Percentiles rank a stretch among this genome's conserved stretches.
These are phyloP conservation scores for Anneissia japonica DNA, from an alignment of 35 echinoderm and acorn worm genomes.

Conservation along the genomic window DNA sequence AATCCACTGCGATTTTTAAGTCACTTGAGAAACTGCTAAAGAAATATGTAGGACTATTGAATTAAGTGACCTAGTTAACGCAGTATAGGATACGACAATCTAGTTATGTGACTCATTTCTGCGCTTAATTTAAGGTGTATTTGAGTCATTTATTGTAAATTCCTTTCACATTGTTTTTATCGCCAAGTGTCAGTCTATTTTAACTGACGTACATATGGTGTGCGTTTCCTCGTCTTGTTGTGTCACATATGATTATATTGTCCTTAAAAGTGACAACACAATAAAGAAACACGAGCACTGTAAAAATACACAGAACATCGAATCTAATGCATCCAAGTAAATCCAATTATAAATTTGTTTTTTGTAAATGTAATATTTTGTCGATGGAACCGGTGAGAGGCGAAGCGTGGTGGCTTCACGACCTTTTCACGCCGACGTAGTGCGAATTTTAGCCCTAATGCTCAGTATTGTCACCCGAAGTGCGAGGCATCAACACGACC, in stretches of 20 bases:
- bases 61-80: slow-evolving; percentile 1
- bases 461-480: not conserved
- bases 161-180: not conserved
- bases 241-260: not conserved
- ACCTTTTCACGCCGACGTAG: not conserved
- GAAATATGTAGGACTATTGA: not conserved
- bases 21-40: not conserved
- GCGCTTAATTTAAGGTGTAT: not conserved
- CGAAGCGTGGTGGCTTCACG: not conserved
- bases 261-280: not conserved
- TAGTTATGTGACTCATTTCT: not conserved
- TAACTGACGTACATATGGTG: not conserved
- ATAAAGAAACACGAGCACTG: not conserved
- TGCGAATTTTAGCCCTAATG: not conserved
- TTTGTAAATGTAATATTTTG: not conserved
- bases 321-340: not conserved
- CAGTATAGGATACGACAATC: not conserved
- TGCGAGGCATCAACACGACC: not conserved
- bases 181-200: not conserved
- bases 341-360: not conserved
- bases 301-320: not conserved
- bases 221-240: not conserved
- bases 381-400: not conserved
- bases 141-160: not conserved
- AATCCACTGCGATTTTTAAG: not conserved